phyloP scores from a whole-genome alignment of 2,888 invertebrate genomes.

The Tinea pellionella region DNA sequence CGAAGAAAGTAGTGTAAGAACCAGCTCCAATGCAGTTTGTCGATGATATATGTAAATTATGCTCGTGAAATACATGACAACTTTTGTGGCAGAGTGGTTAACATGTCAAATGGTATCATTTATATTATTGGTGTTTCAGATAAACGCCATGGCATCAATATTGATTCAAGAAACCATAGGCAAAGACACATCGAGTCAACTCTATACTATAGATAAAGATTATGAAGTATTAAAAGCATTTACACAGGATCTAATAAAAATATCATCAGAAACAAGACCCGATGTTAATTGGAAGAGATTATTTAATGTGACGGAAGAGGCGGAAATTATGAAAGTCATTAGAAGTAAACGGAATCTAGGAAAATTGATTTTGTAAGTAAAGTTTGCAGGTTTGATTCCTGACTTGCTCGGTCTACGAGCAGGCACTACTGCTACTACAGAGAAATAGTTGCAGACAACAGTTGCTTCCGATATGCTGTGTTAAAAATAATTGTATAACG shows the following conservation, averaged over 20 bases:
- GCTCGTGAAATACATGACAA: too few species aligned
- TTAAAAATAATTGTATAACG: too few species aligned
- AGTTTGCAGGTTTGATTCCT: background rate
- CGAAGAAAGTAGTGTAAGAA: too few species aligned
- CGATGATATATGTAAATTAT: too few species aligned
- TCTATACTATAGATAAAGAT: slow-evolving; percentile 45
- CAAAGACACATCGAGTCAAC: slow-evolving; percentile 41
- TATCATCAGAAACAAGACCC: slow-evolving; percentile 24
- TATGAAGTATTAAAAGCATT: slow-evolving; percentile 44
- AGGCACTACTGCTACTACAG: too few species aligned
- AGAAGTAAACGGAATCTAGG: slow-evolving; percentile 34
- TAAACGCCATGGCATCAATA: slow-evolving; percentile 55
- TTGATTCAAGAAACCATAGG: slow-evolving; percentile 55
- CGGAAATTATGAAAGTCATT: slow-evolving; percentile 35
- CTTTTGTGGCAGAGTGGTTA: too few species aligned
- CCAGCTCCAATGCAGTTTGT: too few species aligned
- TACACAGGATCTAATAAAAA: slow-evolving; percentile 27
- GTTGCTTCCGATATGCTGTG: too few species aligned
- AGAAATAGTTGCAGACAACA: too few species aligned
- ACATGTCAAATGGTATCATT: too few species aligned
- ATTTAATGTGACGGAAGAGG: slow-evolving; percentile 32
- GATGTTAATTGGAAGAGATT: slow-evolving; percentile 34
- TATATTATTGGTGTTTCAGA: too few species aligned
- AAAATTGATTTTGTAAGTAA: slow-evolving; percentile 53
- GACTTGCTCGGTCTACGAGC: too few species aligned